Evolutionary conservation across 2,113 vertebrate species (phyloP).

Genomic region (Deroptyus accipitrinus): DNA sequence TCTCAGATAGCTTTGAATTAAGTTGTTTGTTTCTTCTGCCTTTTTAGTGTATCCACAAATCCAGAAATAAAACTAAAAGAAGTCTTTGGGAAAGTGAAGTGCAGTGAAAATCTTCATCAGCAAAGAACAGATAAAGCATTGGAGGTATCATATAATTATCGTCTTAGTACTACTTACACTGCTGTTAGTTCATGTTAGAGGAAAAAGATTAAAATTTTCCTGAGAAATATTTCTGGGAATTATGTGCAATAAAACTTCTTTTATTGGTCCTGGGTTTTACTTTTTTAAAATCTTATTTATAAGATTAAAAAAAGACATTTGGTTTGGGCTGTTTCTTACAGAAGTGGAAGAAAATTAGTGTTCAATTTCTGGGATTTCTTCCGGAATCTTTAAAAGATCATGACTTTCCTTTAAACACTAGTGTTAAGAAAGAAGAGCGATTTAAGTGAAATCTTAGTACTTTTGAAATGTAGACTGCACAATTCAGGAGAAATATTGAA

Average conservation of each 20-base stretch:
- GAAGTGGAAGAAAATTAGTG: neutral
- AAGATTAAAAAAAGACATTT: neutral
- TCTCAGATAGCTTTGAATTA: neutral
- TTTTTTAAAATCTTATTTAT: neutral
- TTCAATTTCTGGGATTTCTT: neutral
- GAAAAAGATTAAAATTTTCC: neutral
- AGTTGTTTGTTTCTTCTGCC: neutral
- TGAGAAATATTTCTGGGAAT: neutral
- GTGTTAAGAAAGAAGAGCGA: neutral
- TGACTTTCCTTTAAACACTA: neutral
- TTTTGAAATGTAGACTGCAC: neutral
- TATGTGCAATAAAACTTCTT: neutral
- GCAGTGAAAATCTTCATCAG: constrained; percentile 34
- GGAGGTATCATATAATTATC: constrained; percentile 60
- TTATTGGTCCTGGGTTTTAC: neutral
- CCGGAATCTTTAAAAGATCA: neutral
- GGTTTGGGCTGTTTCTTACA: neutral
- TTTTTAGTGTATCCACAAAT: constrained; percentile 42
- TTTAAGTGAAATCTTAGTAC: neutral
- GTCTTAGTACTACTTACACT: neutral
- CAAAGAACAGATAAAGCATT: neutral
- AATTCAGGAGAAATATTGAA: neutral
- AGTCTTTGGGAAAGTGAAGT: constrained; percentile 2
- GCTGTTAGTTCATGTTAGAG: neutral
- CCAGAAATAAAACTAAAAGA: constrained; percentile 35